phyloP scores from a whole-genome alignment of 2,113 vertebrate genomes.

The Proterorhinus semilunaris region DNA sequence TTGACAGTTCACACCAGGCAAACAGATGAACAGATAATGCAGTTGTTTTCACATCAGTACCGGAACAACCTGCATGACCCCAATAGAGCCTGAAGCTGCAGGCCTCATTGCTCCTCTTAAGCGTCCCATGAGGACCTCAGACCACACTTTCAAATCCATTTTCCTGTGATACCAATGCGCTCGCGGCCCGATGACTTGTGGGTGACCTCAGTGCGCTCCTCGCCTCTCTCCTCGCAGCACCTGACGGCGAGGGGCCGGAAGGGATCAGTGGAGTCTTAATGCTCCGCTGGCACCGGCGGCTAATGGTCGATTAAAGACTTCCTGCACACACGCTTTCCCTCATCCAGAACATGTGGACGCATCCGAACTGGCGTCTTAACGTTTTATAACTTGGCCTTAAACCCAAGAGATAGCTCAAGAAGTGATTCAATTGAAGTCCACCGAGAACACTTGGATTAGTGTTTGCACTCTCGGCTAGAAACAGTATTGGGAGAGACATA shows the following conservation, averaged over 20 bases:
- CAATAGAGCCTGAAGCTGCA: no score
- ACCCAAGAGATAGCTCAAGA: no score
- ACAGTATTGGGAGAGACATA: no score
- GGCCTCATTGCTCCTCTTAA: no score
- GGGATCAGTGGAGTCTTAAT: background rate
- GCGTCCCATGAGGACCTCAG: no score
- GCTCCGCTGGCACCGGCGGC: background rate
- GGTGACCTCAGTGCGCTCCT: background rate
- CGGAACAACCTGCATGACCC: no score
- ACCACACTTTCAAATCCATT: background rate
- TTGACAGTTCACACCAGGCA: no score
- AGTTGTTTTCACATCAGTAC: no score
- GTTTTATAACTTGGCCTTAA: background rate
- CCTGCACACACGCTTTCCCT: background rate
- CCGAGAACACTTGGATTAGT: background rate
- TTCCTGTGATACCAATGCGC: slow-evolving; percentile 29
- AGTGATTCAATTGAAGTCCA: background rate
- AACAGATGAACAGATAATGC: no score
- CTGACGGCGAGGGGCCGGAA: background rate
- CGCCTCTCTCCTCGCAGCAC: background rate
- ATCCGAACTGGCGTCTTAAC: background rate
- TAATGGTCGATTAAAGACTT: background rate
- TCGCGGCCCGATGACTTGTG: slow-evolving; percentile 21
- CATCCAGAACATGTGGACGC: background rate
- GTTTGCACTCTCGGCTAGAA: background rate